These are phyloP conservation scores for Mormyrops boulengeri DNA, from an alignment of 2,797 vertebrate genomes.

Conservation along the genomic window DNA sequence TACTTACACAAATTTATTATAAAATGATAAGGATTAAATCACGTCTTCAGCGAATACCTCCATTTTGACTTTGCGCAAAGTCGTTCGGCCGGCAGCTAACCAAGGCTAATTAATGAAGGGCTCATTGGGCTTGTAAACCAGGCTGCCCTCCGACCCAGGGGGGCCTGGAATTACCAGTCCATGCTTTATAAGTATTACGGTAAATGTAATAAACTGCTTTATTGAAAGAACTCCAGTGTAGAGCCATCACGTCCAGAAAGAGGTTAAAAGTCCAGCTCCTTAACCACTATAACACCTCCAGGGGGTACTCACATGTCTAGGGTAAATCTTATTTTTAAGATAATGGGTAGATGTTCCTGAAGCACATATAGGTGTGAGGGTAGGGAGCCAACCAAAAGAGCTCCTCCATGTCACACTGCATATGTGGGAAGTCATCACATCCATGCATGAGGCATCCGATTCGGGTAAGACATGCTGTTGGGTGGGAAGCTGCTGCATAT, in stretches of 20 bases:
- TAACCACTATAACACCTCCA: background rate
- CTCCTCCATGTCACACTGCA: background rate
- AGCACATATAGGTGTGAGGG: background rate
- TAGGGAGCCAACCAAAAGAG: background rate
- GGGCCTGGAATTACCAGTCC: background rate
- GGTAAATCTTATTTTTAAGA: background rate
- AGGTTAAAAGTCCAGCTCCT: background rate
- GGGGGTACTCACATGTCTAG: background rate
- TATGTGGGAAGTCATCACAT: background rate
- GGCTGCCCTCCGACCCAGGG: background rate
- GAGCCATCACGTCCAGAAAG: background rate
- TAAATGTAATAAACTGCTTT: background rate
- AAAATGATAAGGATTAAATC: background rate
- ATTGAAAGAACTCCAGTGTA: background rate
- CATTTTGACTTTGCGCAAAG: slow-evolving; percentile 42
- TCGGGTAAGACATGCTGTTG: background rate
- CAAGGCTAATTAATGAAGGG: slow-evolving; percentile 45
- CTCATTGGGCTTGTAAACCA: slow-evolving; percentile 31
- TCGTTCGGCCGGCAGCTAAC: slow-evolving; percentile 20
- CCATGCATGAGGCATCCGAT: background rate
- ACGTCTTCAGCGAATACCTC: background rate
- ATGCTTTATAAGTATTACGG: background rate
- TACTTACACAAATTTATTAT: background rate
- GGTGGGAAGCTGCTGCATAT: background rate
- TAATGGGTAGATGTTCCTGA: background rate